These are phyloP conservation scores for Lycophotia porphyrea DNA, from an alignment of 2,888 invertebrate genomes.

Conservation along the genomic window DNA sequence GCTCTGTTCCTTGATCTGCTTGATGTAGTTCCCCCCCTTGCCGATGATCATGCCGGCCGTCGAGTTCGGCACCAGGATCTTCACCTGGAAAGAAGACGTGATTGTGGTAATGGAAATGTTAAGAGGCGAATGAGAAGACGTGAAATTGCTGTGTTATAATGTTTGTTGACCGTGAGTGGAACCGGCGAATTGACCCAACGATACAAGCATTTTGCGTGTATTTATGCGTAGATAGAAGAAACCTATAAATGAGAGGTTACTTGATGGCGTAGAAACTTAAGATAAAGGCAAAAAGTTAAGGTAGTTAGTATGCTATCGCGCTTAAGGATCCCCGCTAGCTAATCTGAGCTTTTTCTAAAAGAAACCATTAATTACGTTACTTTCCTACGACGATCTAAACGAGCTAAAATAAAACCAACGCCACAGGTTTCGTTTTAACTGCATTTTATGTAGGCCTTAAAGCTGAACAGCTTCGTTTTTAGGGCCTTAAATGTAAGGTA, in stretches of 20 bases:
- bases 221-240: conserved; percentile 30
- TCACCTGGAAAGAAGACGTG: conserved; percentile 90
- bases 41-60: conserved; percentile 99
- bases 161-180: conserved; percentile 48
- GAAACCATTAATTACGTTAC: conserved; percentile 40
- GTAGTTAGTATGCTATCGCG: conserved; percentile 30
- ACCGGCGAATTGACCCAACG: conserved; percentile 49
- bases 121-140: conserved; percentile 58
- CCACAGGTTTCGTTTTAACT: conserved; percentile 41
- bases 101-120: conserved; percentile 60
- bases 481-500: conserved; percentile 41
- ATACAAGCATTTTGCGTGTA: conserved; percentile 51
- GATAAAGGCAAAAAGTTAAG: conserved; percentile 22
- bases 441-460: conserved; percentile 51
- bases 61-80: conserved; percentile 98
- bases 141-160: conserved; percentile 55
- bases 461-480: conserved; percentile 40
- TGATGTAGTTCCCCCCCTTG: conserved; percentile 98
- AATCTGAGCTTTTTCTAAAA: conserved; percentile 43
- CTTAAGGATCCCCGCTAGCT: conserved; percentile 12
- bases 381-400: conserved; percentile 38
- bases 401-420: conserved; percentile 50
- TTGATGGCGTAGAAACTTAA: conserved; percentile 21
- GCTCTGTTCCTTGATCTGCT: conserved; percentile 98
- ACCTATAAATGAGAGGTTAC: conserved; percentile 36